Evolutionary conservation across 2,797 vertebrate species (phyloP), one percentile per base, ranked within the genome.

Genomic region (Allobates femoralis): DNA sequence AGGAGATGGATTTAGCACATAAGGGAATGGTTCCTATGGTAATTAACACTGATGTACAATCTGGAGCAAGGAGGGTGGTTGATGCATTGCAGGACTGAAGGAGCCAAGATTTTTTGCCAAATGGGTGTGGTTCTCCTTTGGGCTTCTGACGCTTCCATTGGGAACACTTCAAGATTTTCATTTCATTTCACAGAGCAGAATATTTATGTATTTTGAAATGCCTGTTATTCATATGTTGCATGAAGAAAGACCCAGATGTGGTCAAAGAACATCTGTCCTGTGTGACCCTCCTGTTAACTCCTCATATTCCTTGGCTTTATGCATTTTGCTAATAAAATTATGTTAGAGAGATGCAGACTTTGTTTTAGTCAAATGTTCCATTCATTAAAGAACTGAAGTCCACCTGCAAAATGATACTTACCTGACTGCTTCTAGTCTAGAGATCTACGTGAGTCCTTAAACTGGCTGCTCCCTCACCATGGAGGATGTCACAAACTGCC

Each of bases 11-110:
- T 85, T 88, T 58, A 80, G 86, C 83, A 76, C 86, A 85, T 88
- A 46, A 88, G 86, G 86, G 83, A 88, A 81, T 16, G 21, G 86
- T 88, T 85, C 86, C 86, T 88, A 85, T 81, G 83, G 86, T 32
- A 85, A 88, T 88, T 88, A 88, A 88, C 83, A 67, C 86, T 79
- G 53, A 79, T 74, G 75, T 23, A 51, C 81, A 74, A 80, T 81
- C 79, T 85, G 86, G 83, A 85, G 73, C 77, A 23, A 56, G 66
- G 67, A 73, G 71, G 77, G 86, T 67, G 46, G 76, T 50, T 88
- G 78, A 81, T 88, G 34, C 81, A 58, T 53, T 55, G 78, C 30
- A 79, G 80, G 8, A 55, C 64, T 79, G 55, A 53, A 53, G 75
- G 75, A 75, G 79, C 86, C 81, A 87, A 74, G 62, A 53, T 11